phyloP scores from a whole-genome alignment of 2,113 vertebrate species.

The Mobula hypostoma region DNA sequence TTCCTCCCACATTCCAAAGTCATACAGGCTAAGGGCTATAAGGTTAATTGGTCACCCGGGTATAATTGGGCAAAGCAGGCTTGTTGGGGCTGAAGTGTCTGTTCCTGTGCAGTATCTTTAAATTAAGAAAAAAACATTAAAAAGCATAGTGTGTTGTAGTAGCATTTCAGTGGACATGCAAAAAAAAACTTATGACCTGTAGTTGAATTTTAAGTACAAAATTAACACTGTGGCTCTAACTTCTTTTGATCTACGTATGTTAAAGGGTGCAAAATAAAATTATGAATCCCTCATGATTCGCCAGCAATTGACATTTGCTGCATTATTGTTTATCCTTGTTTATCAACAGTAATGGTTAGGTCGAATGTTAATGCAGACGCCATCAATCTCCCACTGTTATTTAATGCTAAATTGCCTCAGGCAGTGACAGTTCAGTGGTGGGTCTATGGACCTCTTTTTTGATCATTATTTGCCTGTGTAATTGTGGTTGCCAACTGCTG shows the following conservation, averaged over 20 bases:
- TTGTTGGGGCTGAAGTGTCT: no score
- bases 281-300: conserved; percentile 34
- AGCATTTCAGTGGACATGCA: not conserved
- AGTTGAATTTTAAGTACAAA: not conserved
- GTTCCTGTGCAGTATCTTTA: no score
- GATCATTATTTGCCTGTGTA: conserved; percentile 33
- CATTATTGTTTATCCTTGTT: conserved; percentile 36
- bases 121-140: not conserved
- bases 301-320: conserved; percentile 29
- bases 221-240: not conserved
- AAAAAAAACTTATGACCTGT: not conserved
- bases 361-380: conserved; percentile 32
- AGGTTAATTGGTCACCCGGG: no score
- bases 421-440: conserved; percentile 42
- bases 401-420: conserved; percentile 45
- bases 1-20: no score
- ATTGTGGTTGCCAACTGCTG: conserved; percentile 34
- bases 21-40: no score
- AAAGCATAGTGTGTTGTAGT: not conserved
- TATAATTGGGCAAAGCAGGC: no score
- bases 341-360: conserved; percentile 36
- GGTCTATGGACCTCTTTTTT: conserved; percentile 36
- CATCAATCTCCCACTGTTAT: conserved; percentile 38
- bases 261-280: conserved; percentile 33
- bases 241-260: not conserved